Conservation (phyloP, 2,888 invertebrate species). For the Eutolmus rufibarbis region DNA sequence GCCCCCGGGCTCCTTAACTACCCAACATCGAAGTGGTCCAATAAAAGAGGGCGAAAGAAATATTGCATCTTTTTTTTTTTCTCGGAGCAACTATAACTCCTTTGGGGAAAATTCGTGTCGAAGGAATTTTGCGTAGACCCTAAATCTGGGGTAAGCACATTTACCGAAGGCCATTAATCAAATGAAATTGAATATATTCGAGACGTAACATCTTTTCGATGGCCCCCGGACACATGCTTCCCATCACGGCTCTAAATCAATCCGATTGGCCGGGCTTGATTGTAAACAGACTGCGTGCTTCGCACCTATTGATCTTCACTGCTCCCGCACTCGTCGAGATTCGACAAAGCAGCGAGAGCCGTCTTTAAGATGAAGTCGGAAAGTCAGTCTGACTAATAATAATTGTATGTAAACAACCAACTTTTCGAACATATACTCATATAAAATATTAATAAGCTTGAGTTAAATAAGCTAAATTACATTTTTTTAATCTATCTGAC, state of each 20-base stretch:
- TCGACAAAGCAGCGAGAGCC: too few relatives aligned
- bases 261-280: conserved; percentile 30
- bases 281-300: conserved; percentile 31
- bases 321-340: background rate
- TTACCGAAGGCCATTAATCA: conserved; percentile 37
- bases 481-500: too few relatives aligned
- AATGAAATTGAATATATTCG: conserved; percentile 42
- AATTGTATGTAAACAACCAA: background rate
- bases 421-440: background rate
- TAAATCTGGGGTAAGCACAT: conserved; percentile 37
- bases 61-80: conserved; percentile 13
- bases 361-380: background rate
- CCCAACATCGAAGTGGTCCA: conserved; percentile 22
- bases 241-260: conserved; percentile 45
- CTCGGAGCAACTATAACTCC: conserved; percentile 26
- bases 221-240: conserved; percentile 42
- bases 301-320: conserved; percentile 26
- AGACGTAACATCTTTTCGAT: conserved; percentile 39
- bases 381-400: background rate
- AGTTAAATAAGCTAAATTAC: too few relatives aligned
- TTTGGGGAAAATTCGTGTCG: conserved; percentile 39
- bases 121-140: conserved; percentile 34
- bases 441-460: too few relatives aligned
- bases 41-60: conserved; percentile 32
- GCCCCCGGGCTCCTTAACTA: conserved; percentile 2